Evolutionary conservation across 2,888 invertebrate genomes (phyloP).

Genomic region (Neoscelio sp.): DNA sequence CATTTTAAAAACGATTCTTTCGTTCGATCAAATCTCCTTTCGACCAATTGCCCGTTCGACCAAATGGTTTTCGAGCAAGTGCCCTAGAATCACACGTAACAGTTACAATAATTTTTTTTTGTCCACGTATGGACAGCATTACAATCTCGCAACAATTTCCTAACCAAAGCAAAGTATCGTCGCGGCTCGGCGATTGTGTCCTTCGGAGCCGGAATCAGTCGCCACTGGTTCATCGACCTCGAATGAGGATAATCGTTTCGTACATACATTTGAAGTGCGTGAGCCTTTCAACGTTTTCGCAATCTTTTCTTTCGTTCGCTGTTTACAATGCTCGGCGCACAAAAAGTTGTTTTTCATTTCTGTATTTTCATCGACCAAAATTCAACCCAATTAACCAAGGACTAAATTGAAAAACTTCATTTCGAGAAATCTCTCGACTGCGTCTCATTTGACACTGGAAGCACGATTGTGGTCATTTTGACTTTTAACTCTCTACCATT

Average conservation of each 20-base stretch:
- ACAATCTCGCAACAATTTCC: conserved; percentile 68
- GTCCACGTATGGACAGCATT: conserved; percentile 53
- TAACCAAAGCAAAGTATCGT: conserved; percentile 71
- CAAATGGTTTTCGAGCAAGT: too few relatives aligned
- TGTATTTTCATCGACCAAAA: background rate
- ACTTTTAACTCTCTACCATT: too few relatives aligned
- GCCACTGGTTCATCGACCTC: conserved; percentile 80
- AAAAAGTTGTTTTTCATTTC: background rate
- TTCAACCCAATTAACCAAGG: too few relatives aligned
- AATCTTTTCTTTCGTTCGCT: conserved; percentile 30
- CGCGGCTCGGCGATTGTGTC: conserved; percentile 79
- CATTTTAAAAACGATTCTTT: too few relatives aligned
- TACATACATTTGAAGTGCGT: conserved; percentile 60
- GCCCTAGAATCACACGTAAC: too few relatives aligned
- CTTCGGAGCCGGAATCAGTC: conserved; percentile 80
- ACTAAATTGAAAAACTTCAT: too few relatives aligned
- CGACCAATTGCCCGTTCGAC: too few relatives aligned
- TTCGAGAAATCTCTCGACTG: too few relatives aligned
- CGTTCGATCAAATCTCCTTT: too few relatives aligned
- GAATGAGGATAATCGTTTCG: conserved; percentile 79
- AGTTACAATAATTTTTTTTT: conserved; percentile 55
- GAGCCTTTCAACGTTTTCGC: conserved; percentile 55
- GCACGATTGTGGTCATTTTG: too few relatives aligned
- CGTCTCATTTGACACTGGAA: too few relatives aligned
- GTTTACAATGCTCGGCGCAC: conserved; percentile 6